Base-by-base conservation (phyloP, 1,140 invertebrate species). In the Drosophila parabipectinata region DNA sequence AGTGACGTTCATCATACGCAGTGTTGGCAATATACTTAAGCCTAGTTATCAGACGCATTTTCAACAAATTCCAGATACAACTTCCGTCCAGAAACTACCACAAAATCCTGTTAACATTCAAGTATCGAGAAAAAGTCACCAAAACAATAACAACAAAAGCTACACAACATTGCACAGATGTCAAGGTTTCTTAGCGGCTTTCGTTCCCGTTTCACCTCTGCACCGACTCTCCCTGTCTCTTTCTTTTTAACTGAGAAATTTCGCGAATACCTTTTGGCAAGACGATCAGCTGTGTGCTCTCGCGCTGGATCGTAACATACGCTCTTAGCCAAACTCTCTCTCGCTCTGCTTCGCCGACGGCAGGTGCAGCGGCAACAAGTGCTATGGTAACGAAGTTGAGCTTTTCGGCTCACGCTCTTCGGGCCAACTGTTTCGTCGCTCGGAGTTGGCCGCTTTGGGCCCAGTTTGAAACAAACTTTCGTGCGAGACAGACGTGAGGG, bases 381-480 rank as follows among this genome's bases (percentile, higher is more conserved):
- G 79, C 55, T 44, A 62, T 61, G 67, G 73, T 68, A 69, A 57
- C 52, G 74, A 37, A 83, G 44, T 55, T 53, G 26, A 68, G 75
- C 75, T 79, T 77, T 81, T 50, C 71, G 72, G 64, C 66, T 61
- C 67, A 21, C 57, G 55, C 44, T n/a, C n/a, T 44, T 8, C 28
- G 21, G 14, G 51, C 51, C 30, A 41, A 18, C 58, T 26, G 28
- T 18, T 53, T 45, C 18, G 26, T 28, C 41, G 34, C 58, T 50
- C 18, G 47, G 53, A 52, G 51, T 60, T 47, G 34, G 53, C 28
- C 30, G 39, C 50, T 55, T 52, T 51, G 18, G 57, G 64, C 59
- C 54, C 69, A 85, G 78, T 85, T 78, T 77, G 72, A 85, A 88
- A 90, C 79, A 79, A 77, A 90, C 83, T 77, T 74, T 91, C 88